Percentiles rank a stretch among this genome's conserved stretches.
Evolutionary conservation across 2,113 vertebrate species (phyloP).

Genomic region (Phalacrocorax brasilianus): DNA sequence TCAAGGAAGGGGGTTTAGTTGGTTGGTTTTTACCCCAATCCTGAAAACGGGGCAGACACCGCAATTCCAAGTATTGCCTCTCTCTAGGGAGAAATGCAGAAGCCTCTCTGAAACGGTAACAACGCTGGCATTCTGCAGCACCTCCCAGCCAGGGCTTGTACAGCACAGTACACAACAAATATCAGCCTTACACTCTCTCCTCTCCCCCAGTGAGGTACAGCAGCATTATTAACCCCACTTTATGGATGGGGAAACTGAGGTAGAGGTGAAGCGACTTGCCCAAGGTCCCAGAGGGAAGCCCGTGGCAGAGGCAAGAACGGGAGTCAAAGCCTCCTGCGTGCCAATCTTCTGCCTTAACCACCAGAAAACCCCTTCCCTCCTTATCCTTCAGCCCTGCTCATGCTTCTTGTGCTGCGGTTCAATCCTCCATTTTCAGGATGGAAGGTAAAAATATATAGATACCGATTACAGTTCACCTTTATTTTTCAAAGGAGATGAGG

Average conservation of each 20-base stretch:
- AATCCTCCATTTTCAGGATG: slow-evolving; percentile 64
- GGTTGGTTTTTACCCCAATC: slow-evolving; percentile 56
- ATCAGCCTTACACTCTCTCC: neutral
- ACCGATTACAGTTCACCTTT: neutral
- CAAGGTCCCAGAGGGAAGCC: neutral
- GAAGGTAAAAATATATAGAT: slow-evolving; percentile 29
- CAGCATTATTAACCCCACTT: neutral
- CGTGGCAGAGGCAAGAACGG: neutral
- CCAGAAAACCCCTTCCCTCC: neutral
- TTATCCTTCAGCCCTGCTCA: neutral
- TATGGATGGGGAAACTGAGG: neutral
- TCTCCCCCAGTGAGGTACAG: neutral
- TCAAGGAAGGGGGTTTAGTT: neutral
- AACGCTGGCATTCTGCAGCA: neutral
- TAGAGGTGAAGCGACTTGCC: neutral
- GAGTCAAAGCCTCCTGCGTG: neutral
- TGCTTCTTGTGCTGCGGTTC: neutral
- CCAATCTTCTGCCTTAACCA: neutral
- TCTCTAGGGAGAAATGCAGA: neutral
- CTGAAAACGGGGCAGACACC: slow-evolving; percentile 61
- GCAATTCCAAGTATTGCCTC: neutral
- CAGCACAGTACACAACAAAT: accelerated
- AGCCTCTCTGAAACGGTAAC: neutral
- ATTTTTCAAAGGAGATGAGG: slow-evolving; percentile 6
- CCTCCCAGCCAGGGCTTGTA: neutral